Conservation (phyloP, 2,113 vertebrate species). For the Brachyistius frenatus region DNA sequence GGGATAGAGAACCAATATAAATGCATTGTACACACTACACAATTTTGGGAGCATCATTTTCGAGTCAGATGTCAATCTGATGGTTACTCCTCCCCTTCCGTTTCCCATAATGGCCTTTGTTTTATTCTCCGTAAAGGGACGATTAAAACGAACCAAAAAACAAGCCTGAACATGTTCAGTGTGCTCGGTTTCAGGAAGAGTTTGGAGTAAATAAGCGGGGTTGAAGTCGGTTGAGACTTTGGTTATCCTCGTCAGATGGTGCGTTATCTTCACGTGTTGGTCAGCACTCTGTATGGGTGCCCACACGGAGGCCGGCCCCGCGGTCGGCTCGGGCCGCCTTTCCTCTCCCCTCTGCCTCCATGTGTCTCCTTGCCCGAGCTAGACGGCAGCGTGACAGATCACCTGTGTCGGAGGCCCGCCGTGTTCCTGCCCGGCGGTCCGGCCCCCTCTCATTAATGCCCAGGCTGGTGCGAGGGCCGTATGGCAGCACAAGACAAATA, state of each 20-base stretch:
- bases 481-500: constrained; percentile 89
- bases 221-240: not conserved
- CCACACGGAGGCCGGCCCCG: constrained; percentile 42
- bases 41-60: constrained; percentile 29
- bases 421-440: constrained; percentile 85
- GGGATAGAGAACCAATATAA: too few relatives aligned
- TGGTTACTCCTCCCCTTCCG: constrained; percentile 41
- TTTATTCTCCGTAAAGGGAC: constrained; percentile 47
- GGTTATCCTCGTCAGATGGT: constrained; percentile 27
- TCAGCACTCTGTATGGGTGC: constrained; percentile 43
- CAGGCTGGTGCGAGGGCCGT: constrained; percentile 80
- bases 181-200: constrained; percentile 10
- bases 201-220: constrained; percentile 16
- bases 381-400: constrained; percentile 84
- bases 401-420: constrained; percentile 77
- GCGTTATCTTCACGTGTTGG: constrained; percentile 27
- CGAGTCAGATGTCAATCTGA: constrained; percentile 42
- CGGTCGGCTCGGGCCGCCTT: constrained; percentile 47
- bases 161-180: not conserved
- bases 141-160: constrained; percentile 6
- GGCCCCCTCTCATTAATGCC: constrained; percentile 88
- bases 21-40: not conserved
- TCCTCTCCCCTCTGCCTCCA: constrained; percentile 65
- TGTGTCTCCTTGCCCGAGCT: constrained; percentile 70
- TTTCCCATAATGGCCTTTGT: constrained; percentile 56